Percentiles rank a stretch among this genome's conserved stretches.
Evolutionary conservation across 2,888 invertebrate species (phyloP).

Genomic region (Minunthozetes semirufus): DNA sequence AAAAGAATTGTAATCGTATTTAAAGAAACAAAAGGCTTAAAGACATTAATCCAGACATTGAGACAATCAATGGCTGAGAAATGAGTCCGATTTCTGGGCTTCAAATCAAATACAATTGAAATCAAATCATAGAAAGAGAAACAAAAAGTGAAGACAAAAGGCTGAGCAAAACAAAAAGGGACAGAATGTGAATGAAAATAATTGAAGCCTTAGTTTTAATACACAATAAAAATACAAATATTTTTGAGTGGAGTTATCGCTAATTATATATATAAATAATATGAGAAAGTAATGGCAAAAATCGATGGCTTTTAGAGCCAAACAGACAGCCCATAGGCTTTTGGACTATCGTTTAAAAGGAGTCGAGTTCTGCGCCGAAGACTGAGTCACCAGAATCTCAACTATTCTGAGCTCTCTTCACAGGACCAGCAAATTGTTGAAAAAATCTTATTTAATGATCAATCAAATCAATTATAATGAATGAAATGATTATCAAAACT

Average conservation of each 20-base stretch:
- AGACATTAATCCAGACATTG: no score
- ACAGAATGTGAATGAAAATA: background rate
- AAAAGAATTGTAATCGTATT: no score
- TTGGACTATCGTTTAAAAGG: background rate
- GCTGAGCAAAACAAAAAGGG: background rate
- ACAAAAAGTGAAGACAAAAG: background rate
- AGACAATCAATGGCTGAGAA: no score
- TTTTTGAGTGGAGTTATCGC: background rate
- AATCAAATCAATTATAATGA: background rate
- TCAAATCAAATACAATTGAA: no score
- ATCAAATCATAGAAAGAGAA: background rate
- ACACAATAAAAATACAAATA: background rate
- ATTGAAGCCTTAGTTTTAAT: slow-evolving; percentile 4
- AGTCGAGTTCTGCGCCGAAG: background rate
- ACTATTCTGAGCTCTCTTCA: no score
- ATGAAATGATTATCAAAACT: background rate
- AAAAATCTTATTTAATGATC: background rate
- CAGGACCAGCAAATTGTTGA: no score
- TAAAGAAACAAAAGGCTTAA: no score
- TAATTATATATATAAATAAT: background rate
- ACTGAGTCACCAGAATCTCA: no score
- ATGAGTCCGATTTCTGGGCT: no score
- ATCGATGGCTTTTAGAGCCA: background rate
- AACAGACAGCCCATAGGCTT: background rate
- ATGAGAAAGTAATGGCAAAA: background rate